phyloP scores from a whole-genome alignment of 2,888 invertebrate species.

The Pasiphila rectangulata region DNA sequence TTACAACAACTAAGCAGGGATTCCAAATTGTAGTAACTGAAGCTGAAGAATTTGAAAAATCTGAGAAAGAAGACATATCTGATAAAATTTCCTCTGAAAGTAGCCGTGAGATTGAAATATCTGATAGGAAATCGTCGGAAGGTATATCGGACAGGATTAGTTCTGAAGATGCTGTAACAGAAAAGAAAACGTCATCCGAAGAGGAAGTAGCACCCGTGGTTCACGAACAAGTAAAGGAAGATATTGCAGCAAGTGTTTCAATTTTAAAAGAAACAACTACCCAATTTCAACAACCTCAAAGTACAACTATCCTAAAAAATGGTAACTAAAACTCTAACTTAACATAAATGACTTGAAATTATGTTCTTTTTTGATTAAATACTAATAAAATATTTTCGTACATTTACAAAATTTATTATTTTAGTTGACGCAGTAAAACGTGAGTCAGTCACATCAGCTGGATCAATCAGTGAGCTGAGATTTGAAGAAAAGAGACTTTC shows the following conservation, averaged over 20 bases:
- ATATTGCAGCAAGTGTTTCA: slow-evolving; percentile 31
- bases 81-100: slow-evolving; percentile 79
- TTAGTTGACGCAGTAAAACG: slow-evolving; percentile 59
- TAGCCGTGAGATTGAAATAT: slow-evolving; percentile 75
- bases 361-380: background rate
- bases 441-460: slow-evolving; percentile 72
- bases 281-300: slow-evolving; percentile 1
- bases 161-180: slow-evolving; percentile 77
- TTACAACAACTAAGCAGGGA: slow-evolving; percentile 61
- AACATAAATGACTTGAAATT: too few species aligned
- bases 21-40: slow-evolving; percentile 75
- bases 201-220: slow-evolving; percentile 55
- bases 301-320: background rate
- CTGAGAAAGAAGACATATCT: slow-evolving; percentile 72
- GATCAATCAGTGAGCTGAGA: slow-evolving; percentile 66
- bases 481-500: slow-evolving; percentile 73
- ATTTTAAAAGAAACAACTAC: slow-evolving; percentile 14
- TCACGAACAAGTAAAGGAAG: slow-evolving; percentile 41
- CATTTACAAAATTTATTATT: slow-evolving; percentile 21
- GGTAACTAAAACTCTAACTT: too few species aligned
- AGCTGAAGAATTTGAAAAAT: slow-evolving; percentile 70
- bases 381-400: background rate
- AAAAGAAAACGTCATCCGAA: slow-evolving; percentile 76
- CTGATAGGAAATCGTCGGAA: slow-evolving; percentile 75
- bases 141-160: slow-evolving; percentile 76